Percentiles rank a stretch among this genome's conserved stretches.
These are phyloP conservation scores for Styela clava DNA, from an alignment of 23 tunicate species.

Conservation along the genomic window DNA sequence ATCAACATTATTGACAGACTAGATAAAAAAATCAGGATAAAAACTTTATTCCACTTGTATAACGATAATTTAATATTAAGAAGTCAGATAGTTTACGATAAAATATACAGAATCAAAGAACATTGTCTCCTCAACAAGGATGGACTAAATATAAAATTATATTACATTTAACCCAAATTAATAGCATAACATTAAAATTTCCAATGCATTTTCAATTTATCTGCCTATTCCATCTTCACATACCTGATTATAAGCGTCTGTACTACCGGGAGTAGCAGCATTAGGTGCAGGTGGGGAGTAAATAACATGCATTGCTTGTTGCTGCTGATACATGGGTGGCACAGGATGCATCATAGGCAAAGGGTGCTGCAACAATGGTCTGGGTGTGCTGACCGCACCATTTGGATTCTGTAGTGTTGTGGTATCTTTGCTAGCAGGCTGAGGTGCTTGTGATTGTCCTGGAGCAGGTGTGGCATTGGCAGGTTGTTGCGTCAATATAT, in stretches of 20 bases:
- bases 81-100: no score
- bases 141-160: no score
- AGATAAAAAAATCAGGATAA: no score
- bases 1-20: neutral
- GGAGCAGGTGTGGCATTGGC: neutral
- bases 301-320: neutral
- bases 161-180: no score
- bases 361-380: neutral
- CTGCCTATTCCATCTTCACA: neutral
- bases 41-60: no score
- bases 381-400: neutral
- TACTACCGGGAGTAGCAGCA: neutral
- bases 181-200: no score
- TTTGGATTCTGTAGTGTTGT: neutral
- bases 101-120: no score
- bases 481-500: constrained; percentile 5
- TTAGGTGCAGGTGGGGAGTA: neutral
- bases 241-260: neutral
- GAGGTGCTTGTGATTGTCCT: neutral
- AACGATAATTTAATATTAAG: no score
- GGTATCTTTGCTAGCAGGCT: neutral
- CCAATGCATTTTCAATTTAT: no score
- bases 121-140: no score
- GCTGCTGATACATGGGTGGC: neutral
- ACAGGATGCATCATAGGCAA: neutral